A percentile compares a stretch with the other conserved stretches of the same genome.
phyloP scores from a whole-genome alignment of 1,140 invertebrate genomes.

The Glomeris maerens region DNA sequence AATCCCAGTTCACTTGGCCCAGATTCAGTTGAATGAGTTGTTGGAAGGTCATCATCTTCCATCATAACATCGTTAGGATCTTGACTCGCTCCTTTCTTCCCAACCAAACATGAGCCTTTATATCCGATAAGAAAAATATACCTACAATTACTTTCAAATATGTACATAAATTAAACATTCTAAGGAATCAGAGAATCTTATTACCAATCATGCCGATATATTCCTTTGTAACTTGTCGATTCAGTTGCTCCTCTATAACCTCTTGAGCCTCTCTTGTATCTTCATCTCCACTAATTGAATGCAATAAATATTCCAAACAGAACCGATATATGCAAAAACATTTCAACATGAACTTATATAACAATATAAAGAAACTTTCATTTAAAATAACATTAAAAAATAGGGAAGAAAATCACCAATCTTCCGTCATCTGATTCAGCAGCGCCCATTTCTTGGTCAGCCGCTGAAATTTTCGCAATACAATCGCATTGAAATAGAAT shows the following conservation, averaged over 20 bases:
- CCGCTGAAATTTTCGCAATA: slow-evolving; percentile 45
- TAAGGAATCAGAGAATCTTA: neutral
- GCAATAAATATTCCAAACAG: slow-evolving; percentile 12
- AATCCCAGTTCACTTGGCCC: slow-evolving; percentile 51
- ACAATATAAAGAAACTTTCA: too few species aligned
- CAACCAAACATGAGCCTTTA: slow-evolving; percentile 10
- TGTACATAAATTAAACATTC: slow-evolving; percentile 5
- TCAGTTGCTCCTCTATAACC: slow-evolving; percentile 74
- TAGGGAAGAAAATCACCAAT: too few species aligned
- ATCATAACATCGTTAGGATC: slow-evolving; percentile 44
- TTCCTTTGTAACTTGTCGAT: slow-evolving; percentile 68
- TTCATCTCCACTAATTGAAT: slow-evolving; percentile 43
- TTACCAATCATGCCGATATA: slow-evolving; percentile 58
- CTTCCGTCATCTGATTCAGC: neutral
- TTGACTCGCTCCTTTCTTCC: slow-evolving; percentile 15
- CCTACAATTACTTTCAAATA: slow-evolving; percentile 22
- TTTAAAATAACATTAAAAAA: too few species aligned
- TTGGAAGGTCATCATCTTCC: slow-evolving; percentile 40
- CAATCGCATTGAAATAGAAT: too few species aligned
- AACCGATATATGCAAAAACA: too few species aligned
- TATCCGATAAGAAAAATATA: slow-evolving; percentile 45
- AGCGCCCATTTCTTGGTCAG: slow-evolving; percentile 59
- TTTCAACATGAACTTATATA: too few species aligned
- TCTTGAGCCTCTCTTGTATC: slow-evolving; percentile 65
- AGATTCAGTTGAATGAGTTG: slow-evolving; percentile 19